phyloP scores from a whole-genome alignment of 2,113 vertebrate species.

The Lophochroa leadbeateri region DNA sequence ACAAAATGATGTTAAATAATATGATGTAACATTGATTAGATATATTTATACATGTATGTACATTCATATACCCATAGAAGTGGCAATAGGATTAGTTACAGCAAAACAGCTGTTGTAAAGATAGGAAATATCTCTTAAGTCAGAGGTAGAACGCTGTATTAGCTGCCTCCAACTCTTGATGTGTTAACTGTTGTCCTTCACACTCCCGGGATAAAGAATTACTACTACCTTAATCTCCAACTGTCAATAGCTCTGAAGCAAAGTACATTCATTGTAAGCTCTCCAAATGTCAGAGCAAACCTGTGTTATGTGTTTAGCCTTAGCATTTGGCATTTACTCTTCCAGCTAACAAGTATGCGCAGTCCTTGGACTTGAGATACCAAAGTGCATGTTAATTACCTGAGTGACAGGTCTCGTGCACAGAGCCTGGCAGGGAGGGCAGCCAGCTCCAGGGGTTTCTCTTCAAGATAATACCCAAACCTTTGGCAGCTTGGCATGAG shows the following conservation, averaged over 20 bases:
- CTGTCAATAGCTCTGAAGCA: conserved; percentile 81
- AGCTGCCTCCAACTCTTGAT: conserved; percentile 61
- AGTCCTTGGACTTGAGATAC: conserved; percentile 64
- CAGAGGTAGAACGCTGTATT: neutral
- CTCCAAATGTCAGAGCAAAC: conserved; percentile 83
- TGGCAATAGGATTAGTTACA: neutral
- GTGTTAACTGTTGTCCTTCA: conserved; percentile 73
- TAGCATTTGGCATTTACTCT: conserved; percentile 82
- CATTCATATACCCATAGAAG: neutral
- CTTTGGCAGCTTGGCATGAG: neutral
- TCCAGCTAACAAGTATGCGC: conserved; percentile 66
- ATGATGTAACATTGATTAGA: neutral
- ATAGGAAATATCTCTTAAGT: neutral
- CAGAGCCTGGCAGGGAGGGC: neutral
- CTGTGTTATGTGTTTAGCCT: conserved; percentile 67
- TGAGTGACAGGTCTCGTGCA: conserved; percentile 4
- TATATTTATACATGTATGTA: neutral
- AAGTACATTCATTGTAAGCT: conserved; percentile 82
- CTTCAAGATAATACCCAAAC: neutral
- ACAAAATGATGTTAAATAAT: neutral
- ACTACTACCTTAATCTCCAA: conserved; percentile 79
- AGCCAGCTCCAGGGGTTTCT: neutral
- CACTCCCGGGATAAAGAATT: conserved; percentile 72
- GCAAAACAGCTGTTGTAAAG: neutral
- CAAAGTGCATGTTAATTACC: conserved; percentile 73